Base-by-base conservation (phyloP, 2,113 vertebrate genomes). In the Amblyopsis rosae region DNA sequence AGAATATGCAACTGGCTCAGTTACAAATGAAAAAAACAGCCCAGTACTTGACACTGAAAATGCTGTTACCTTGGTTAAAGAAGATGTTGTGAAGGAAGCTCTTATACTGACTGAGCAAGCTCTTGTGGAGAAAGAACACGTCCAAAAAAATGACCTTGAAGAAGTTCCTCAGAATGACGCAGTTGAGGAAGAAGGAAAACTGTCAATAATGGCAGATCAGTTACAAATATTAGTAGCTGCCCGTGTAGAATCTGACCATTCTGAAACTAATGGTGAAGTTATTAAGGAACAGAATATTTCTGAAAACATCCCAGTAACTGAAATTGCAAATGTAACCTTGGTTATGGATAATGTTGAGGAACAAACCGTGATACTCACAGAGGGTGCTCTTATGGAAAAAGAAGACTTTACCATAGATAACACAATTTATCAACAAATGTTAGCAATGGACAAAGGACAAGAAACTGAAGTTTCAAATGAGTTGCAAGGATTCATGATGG, bases 401-500 rank as follows among this genome's bases (percentile, higher is more conserved):
- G 35, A 35, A 35, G 35, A 41, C 35, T 8, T 41, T 41, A 41
- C 35, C 73, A 46, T 12, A 8, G 54, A 78, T 32, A 73, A 58
- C 5, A 48, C n/a, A 55, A 55, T 15, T 11, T 15, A 55, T 16
- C 26, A 26, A 26, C 26, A 26, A 26, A 26, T 26, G 26, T 26
- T 26, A 26, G 26, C 26, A 26, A 3, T 26, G 26, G 26, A 26
- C 26, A 26, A 26, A 26, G 26, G 26, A 26, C 26, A 26, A 54
- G 11, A 48, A 58, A 16, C 53, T 35, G 63, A 80, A 69, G 68
- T 56, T 47, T 17, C 62, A 45, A 77, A 84, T 4, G 32, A 79
- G 32, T 41, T 85, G 61, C n/a, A 60, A 78, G 56, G 45, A 58
- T 17, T 72, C 17, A 50, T 45, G 66, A 59, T 73, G 67, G 72